Evolutionary conservation across 2,797 vertebrate species (phyloP).

Genomic region (Fratercula arctica): DNA sequence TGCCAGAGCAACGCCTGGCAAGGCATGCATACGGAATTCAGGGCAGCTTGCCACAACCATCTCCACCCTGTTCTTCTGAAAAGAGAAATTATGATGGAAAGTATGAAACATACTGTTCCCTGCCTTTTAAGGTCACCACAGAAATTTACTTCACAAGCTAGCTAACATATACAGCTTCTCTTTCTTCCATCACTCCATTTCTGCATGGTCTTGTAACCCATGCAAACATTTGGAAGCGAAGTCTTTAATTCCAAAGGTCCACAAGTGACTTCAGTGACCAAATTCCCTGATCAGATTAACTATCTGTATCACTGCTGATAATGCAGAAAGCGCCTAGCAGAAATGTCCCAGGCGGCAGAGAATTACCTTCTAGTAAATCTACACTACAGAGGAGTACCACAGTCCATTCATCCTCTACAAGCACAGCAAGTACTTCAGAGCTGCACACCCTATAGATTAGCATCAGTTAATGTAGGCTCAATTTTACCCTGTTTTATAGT

Average conservation of each 20-base stretch:
- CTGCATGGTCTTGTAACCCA: neutral
- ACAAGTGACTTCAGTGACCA: neutral
- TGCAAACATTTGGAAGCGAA: neutral
- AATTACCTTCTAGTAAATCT: neutral
- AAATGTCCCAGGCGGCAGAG: neutral
- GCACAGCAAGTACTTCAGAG: neutral
- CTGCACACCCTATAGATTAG: fast-evolving
- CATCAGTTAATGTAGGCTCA: neutral
- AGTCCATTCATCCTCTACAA: neutral
- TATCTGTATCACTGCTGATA: neutral
- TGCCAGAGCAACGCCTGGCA: neutral
- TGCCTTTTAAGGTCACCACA: conserved; percentile 53
- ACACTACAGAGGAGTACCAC: neutral
- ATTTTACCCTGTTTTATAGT: neutral
- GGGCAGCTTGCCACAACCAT: neutral
- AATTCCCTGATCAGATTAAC: neutral
- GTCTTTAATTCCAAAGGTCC: neutral
- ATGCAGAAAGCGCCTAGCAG: neutral
- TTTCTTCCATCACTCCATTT: neutral
- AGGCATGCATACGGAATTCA: neutral
- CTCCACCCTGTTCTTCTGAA: conserved; percentile 19
- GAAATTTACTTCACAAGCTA: neutral
- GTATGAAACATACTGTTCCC: neutral
- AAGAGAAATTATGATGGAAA: neutral
- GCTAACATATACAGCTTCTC: neutral